phyloP scores from a whole-genome alignment of 2,888 invertebrate genomes.

The Drosophila meridionalis region DNA sequence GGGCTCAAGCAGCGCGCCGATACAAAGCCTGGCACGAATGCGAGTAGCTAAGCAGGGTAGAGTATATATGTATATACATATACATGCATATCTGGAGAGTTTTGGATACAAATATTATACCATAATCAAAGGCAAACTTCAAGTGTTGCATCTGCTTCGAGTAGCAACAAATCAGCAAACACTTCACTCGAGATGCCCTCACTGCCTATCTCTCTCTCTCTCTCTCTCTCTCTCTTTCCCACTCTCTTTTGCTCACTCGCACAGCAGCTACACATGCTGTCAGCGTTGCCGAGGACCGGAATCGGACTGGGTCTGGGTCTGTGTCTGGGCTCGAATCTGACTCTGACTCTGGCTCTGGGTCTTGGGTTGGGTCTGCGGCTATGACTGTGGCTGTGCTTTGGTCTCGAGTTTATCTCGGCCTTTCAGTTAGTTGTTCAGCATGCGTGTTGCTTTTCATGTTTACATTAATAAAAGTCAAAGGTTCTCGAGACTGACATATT shows the following conservation, averaged over 20 bases:
- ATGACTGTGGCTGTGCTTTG: slow-evolving; percentile 23
- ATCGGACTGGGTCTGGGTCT: slow-evolving; percentile 25
- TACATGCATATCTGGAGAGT: background rate
- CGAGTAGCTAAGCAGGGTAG: slow-evolving; percentile 1
- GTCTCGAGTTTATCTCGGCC: slow-evolving; percentile 66
- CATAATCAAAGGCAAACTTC: slow-evolving; percentile 62
- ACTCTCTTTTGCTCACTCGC: slow-evolving; percentile 4
- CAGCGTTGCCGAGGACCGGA: slow-evolving; percentile 56
- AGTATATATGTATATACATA: background rate
- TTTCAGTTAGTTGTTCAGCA: slow-evolving; percentile 73
- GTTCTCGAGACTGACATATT: slow-evolving; percentile 81
- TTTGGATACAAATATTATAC: slow-evolving; percentile 43
- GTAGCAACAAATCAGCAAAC: slow-evolving; percentile 45
- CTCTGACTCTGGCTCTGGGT: slow-evolving; percentile 13
- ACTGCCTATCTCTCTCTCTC: background rate
- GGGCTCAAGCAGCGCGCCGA: slow-evolving; percentile 63
- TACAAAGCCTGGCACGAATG: slow-evolving; percentile 37
- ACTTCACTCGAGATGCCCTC: slow-evolving; percentile 29
- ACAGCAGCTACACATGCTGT: slow-evolving; percentile 46
- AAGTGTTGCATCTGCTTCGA: slow-evolving; percentile 73
- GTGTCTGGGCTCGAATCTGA: slow-evolving; percentile 26
- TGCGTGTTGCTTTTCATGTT: slow-evolving; percentile 81
- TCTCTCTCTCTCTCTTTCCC: background rate
- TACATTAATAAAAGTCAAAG: slow-evolving; percentile 81
- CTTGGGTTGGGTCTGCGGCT: slow-evolving; percentile 15